Evolutionary conservation across 2,888 invertebrate species (phyloP).

Genomic region (Dinocampus coccinellae): DNA sequence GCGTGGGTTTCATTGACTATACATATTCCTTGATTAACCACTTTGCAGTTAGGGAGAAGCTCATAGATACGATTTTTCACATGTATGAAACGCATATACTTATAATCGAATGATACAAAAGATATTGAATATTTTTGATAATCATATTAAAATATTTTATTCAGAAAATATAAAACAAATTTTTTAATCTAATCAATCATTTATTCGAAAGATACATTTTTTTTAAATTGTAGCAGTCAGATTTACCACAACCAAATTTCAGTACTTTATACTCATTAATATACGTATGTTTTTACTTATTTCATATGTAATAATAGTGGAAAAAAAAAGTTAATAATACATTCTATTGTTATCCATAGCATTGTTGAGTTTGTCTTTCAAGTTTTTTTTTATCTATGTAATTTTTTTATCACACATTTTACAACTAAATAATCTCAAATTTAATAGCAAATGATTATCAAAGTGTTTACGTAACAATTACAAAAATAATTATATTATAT

Average conservation of each 20-base stretch:
- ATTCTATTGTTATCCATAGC: neutral
- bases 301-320: neutral
- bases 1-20: neutral
- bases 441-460: no score
- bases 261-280: neutral
- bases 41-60: neutral
- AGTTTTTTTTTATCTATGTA: no score
- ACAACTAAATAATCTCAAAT: no score
- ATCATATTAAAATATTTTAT: neutral
- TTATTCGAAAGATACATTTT: neutral
- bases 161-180: neutral
- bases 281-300: neutral
- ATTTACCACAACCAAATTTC: neutral
- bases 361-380: no score
- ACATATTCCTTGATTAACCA: neutral
- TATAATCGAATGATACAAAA: neutral
- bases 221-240: no score
- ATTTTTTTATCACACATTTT: no score
- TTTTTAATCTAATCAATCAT: neutral
- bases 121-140: neutral
- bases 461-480: no score
- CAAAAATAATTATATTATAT: no score
- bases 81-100: no score
- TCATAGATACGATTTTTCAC: neutral
- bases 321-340: neutral